phyloP scores from a whole-genome alignment of 2,888 invertebrate species.

The Mactromeris polynyma region DNA sequence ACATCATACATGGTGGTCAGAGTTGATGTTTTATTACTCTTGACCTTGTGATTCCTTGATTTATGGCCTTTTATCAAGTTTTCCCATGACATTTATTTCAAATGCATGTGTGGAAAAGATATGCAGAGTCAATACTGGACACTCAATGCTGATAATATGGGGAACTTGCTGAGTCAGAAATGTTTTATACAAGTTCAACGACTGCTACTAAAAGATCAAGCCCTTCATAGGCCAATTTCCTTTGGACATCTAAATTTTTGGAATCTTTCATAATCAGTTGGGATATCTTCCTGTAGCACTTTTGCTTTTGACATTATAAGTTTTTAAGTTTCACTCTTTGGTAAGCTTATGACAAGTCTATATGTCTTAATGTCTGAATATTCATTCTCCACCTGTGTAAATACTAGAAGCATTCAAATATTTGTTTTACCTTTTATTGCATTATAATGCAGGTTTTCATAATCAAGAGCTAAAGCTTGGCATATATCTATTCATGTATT shows the following conservation, averaged over 20 bases:
- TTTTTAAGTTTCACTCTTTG: too few relatives aligned
- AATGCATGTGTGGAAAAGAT: background rate
- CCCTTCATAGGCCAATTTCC: too few relatives aligned
- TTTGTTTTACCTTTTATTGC: background rate
- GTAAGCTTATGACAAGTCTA: too few relatives aligned
- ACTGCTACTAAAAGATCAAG: too few relatives aligned
- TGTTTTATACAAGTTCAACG: background rate
- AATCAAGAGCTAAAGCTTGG: background rate
- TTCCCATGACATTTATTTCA: background rate
- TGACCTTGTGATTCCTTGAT: background rate
- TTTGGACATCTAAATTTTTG: too few relatives aligned
- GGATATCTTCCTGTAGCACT: too few relatives aligned
- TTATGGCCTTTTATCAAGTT: background rate
- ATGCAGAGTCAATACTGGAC: background rate
- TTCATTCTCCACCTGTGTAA: background rate
- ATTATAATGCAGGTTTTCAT: background rate
- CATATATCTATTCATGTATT: background rate
- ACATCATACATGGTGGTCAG: background rate
- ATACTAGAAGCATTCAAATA: background rate
- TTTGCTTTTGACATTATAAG: too few relatives aligned
- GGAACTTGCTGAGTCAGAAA: background rate
- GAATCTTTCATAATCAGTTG: too few relatives aligned
- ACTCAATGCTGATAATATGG: background rate
- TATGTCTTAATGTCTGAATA: background rate
- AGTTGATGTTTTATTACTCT: background rate